A percentile compares a stretch with the other conserved stretches of the same genome.
Conservation (phyloP, 2,888 invertebrate species). For the Chalcis sispes region DNA sequence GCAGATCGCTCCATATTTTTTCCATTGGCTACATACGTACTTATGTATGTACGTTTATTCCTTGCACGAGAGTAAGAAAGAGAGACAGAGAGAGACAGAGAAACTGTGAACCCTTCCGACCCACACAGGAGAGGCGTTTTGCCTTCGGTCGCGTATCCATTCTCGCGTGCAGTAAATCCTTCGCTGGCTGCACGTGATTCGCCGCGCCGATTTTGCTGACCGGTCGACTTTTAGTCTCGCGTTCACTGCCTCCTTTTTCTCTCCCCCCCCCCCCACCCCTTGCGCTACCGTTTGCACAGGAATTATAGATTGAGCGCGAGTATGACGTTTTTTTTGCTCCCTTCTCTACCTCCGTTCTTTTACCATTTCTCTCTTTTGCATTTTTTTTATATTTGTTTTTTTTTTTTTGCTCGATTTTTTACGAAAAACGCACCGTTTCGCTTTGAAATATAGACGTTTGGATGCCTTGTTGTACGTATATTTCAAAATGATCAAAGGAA, state of each 20-base stretch:
- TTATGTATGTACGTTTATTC: constrained; percentile 1
- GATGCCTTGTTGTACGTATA: background rate
- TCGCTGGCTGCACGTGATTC: constrained; percentile 4
- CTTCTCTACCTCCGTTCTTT: background rate
- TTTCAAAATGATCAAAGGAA: background rate
- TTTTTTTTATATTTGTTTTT: background rate
- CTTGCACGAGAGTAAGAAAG: background rate
- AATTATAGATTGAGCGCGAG: constrained; percentile 54
- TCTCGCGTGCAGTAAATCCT: constrained; percentile 15
- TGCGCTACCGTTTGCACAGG: constrained; percentile 51
- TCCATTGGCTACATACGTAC: background rate
- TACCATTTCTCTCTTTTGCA: background rate
- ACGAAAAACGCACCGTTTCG: constrained; percentile 4
- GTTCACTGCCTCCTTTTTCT: no score
- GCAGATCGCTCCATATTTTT: constrained; percentile 16
- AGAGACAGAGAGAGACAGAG: background rate
- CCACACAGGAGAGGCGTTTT: background rate
- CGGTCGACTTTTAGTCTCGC: constrained; percentile 27
- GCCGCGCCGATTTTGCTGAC: constrained; percentile 17
- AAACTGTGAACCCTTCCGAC: constrained; percentile 1
- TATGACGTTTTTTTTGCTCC: constrained; percentile 31
- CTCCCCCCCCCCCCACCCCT: no score
- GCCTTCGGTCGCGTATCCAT: no score
- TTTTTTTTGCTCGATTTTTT: background rate
- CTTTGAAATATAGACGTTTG: constrained; percentile 20